phyloP scores from a whole-genome alignment of 1,140 invertebrate species.

The Tribolium castaneum region DNA sequence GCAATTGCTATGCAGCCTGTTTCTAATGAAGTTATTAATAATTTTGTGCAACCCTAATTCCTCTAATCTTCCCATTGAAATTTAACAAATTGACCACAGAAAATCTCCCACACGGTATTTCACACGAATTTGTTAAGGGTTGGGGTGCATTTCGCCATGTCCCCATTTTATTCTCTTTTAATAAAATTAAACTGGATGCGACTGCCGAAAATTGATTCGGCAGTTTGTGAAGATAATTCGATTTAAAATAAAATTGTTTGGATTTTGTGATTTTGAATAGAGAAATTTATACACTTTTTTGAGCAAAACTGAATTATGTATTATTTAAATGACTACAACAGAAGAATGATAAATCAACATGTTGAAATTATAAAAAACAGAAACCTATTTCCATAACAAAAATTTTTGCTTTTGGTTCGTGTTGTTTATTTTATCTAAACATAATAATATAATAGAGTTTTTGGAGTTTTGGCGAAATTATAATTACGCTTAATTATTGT shows the following conservation, averaged over 20 bases:
- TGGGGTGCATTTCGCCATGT: not conserved
- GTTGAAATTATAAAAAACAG: too few species aligned
- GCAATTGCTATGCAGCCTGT: slow-evolving; percentile 28
- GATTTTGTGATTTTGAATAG: not conserved
- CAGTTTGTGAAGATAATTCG: not conserved
- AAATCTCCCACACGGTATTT: not conserved
- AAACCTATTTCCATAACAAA: too few species aligned
- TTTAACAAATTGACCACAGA: slow-evolving; percentile 12
- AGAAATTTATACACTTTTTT: too few species aligned
- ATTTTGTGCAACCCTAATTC: slow-evolving; percentile 18
- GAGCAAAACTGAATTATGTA: too few species aligned
- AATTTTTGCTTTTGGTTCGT: too few species aligned
- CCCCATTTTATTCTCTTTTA: not conserved
- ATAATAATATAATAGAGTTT: too few species aligned
- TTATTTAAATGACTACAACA: too few species aligned
- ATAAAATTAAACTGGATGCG: not conserved
- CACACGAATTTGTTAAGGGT: not conserved
- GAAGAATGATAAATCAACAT: too few species aligned
- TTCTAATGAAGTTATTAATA: slow-evolving; percentile 31
- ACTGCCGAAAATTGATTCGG: not conserved
- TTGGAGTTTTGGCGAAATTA: too few species aligned
- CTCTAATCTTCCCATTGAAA: slow-evolving; percentile 18
- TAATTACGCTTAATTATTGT: too few species aligned
- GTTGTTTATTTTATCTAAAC: too few species aligned
- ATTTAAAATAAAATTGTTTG: not conserved